Conservation (phyloP, 2,113 vertebrate species). For the Butastur rufipennis region DNA sequence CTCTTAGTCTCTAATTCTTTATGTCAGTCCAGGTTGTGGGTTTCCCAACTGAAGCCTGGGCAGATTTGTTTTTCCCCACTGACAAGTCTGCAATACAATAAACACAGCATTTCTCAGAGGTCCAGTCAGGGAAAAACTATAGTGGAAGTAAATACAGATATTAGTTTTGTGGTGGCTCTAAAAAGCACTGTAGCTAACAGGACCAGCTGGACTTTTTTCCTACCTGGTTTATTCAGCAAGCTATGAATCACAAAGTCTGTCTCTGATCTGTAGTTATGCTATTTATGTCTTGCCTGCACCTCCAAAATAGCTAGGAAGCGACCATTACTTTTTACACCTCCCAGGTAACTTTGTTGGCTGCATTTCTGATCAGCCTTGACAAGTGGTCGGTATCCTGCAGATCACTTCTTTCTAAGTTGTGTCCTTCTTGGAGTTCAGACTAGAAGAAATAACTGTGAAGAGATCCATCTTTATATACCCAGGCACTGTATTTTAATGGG, state of each 20-base stretch:
- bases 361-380: background rate
- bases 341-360: background rate
- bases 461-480: background rate
- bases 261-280: background rate
- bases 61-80: background rate
- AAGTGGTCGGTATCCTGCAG: background rate
- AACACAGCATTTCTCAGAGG: background rate
- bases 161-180: background rate
- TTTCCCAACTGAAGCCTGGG: background rate
- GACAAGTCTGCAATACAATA: no score
- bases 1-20: background rate
- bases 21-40: background rate
- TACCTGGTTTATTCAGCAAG: background rate
- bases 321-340: background rate
- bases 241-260: background rate
- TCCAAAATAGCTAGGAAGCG: background rate
- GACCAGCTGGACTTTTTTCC: background rate
- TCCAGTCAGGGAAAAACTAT: background rate
- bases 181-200: background rate
- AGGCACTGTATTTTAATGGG: background rate
- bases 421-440: background rate
- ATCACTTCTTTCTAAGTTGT: background rate
- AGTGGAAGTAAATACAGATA: background rate
- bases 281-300: background rate
- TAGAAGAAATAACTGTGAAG: background rate